Conservation (phyloP, 2,888 invertebrate species). For the Seira ritae region DNA sequence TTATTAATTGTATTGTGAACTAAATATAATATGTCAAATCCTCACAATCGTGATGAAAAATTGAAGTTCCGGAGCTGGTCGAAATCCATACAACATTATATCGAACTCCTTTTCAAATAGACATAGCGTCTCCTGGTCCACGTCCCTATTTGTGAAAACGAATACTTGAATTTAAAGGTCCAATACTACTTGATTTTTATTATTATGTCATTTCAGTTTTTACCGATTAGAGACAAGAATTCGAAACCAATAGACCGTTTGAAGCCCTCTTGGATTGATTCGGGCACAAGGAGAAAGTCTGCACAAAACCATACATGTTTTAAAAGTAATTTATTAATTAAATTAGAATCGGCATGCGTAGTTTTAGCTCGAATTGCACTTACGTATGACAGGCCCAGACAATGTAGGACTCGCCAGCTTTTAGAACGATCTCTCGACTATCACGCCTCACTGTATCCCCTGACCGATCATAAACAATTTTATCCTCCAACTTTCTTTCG, state of each 20-base stretch:
- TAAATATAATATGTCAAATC: too few relatives aligned
- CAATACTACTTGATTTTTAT: too few relatives aligned
- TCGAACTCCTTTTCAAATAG: constrained; percentile 65
- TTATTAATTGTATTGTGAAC: too few relatives aligned
- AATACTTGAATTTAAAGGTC: not conserved
- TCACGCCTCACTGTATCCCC: constrained; percentile 25
- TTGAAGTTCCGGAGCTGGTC: constrained; percentile 66
- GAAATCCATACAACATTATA: constrained; percentile 68
- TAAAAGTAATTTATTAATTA: too few relatives aligned
- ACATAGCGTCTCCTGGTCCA: constrained; percentile 65
- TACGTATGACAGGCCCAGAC: constrained; percentile 57
- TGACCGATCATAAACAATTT: not conserved
- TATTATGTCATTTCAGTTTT: not conserved
- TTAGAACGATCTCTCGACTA: constrained; percentile 54
- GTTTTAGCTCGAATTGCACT: not conserved
- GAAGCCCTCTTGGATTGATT: constrained; percentile 51
- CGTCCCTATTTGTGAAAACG: constrained; percentile 40
- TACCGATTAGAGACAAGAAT: constrained; percentile 61
- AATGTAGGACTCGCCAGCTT: constrained; percentile 62
- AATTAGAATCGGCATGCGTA: not conserved
- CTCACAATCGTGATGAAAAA: constrained; percentile 61
- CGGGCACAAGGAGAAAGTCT: constrained; percentile 69
- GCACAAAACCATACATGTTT: constrained; percentile 18
- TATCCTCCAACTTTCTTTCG: constrained; percentile 19
- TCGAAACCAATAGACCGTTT: constrained; percentile 63